Base-by-base conservation (phyloP, 2,797 vertebrate genomes). In the Neosilurus hyrtlii region DNA sequence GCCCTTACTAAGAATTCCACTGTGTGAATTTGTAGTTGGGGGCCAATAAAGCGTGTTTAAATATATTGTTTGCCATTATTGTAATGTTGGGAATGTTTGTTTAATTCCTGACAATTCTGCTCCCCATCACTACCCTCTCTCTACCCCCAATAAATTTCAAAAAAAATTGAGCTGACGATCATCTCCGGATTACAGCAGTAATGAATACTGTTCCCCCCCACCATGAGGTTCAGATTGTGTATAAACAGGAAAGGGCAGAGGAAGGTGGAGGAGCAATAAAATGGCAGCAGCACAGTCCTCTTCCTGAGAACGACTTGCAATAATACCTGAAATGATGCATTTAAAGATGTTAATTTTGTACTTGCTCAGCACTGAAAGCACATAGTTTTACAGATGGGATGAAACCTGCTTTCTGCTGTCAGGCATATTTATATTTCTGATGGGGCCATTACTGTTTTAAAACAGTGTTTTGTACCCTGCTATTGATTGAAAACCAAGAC, bases 21-120 rank as follows among this genome's bases (percentile, higher is more conserved):
- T 63, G 56, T 16, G 35, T 26, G 79, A 80, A 65, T 84, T 78
- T 80, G 77, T 67, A 77, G 80, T 80, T 73, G 70, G 43, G 86
- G 82, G 73, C 83, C 86, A 63, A 78, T 63, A 72, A 35, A 72
- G 22, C 86, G 77, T 68, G 51, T 75, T 81, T 67, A 78, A 81
- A 80, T 70, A 61, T 49, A 68, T 26, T 86, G 82, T 72, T 77
- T 91, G 89, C 89, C 88, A 89, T 88, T 79, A 54, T 86, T 71
- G 78, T 30, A 37, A 82, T 62, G 68, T 76, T 81, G 24, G 63
- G 63, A 75, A 79, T 62, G 59, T 79, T 77, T 84, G 43, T 83
- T 57, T 73, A 85, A 83, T 84, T 73, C 82, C 75, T 85, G 77
- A 77, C 78, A 79, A 65, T 84, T 71, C 70, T 75, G 67, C 65